Evolutionary conservation across 2,888 invertebrate genomes (phyloP), one percentile per base, ranked within the genome.

Genomic region (Dasypolia templi): DNA sequence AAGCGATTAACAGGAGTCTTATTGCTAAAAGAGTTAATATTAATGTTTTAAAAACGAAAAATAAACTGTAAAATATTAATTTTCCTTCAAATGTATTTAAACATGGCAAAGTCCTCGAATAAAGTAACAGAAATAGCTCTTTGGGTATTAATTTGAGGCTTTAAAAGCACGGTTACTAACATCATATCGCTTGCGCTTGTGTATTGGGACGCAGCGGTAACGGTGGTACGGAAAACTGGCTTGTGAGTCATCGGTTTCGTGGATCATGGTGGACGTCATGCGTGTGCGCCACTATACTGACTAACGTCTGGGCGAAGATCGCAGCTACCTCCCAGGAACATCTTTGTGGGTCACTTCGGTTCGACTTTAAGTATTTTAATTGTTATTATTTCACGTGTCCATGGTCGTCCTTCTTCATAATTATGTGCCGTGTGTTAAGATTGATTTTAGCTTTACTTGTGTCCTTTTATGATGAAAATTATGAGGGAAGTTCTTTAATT

Each of bases 211-310:
- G 85, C 75, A 80, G 17, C 32, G 70, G 56, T 93, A 94, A 94
- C 94, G 94, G 94, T 94, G 92, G 89, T 90, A 90, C 90, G 89
- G 90, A 85, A 90, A 94, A 95, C 95, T 88, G 94, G 95, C 93
- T 93, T 85, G 87, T 95, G 95, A 95, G 89, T 95, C 95, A 95
- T 83, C 87, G 82, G 84, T 81, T 86, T 82, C 73, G 85, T 86
- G 88, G 85, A 84, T 86, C 89, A 86, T 86, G 82, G 82, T 65
- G 76, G 86, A 88, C 91, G 91, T 93, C 92, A 93, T 89, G 89
- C 89, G 91, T 83, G 32, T 83, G 88, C 89, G 87, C 86, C 82
- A 84, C 88, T 83, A 19, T 35, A 88, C 87, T 90, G 88, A 88
- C 82, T 82, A 86, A 85, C 82, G 72, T 83, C 76, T 81, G 74